phyloP scores from a whole-genome alignment of 1,140 invertebrate genomes.

The Asbolus verrucosus region DNA sequence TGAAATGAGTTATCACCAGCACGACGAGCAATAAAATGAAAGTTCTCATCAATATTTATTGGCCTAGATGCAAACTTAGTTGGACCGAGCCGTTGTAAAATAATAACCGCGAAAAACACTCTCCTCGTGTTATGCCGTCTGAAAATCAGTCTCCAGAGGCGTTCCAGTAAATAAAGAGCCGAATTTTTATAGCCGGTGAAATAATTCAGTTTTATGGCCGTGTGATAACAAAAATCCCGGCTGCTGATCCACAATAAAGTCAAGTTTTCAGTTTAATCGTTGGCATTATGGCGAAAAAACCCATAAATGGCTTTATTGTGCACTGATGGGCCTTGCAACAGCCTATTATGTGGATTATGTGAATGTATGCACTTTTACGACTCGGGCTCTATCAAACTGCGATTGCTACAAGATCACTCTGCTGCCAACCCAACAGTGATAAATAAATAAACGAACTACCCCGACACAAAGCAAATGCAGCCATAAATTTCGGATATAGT shows the following conservation, averaged over 20 bases:
- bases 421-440: too few relatives aligned
- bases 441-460: too few relatives aligned
- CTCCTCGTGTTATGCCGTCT: background rate
- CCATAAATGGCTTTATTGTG: slow-evolving; percentile 10
- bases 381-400: background rate
- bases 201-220: slow-evolving; percentile 23
- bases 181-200: slow-evolving; percentile 33
- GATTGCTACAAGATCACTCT: background rate
- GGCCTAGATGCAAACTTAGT: too few relatives aligned
- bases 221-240: slow-evolving; percentile 24
- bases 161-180: slow-evolving; percentile 19
- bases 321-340: slow-evolving; percentile 22
- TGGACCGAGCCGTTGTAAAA: too few relatives aligned
- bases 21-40: too few relatives aligned
- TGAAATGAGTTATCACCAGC: too few relatives aligned
- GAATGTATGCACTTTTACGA: too few relatives aligned
- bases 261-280: slow-evolving; percentile 28
- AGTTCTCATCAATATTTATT: too few relatives aligned
- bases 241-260: slow-evolving; percentile 19
- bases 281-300: slow-evolving; percentile 9
- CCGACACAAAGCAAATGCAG: too few relatives aligned
- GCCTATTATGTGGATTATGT: slow-evolving; percentile 10
- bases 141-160: slow-evolving; percentile 2
- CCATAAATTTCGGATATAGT: too few relatives aligned
- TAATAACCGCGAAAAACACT: too few relatives aligned